Percentiles rank a stretch among this genome's conserved stretches.
Conservation (phyloP, 2,113 vertebrate genomes). For the Litocranius walleri region DNA sequence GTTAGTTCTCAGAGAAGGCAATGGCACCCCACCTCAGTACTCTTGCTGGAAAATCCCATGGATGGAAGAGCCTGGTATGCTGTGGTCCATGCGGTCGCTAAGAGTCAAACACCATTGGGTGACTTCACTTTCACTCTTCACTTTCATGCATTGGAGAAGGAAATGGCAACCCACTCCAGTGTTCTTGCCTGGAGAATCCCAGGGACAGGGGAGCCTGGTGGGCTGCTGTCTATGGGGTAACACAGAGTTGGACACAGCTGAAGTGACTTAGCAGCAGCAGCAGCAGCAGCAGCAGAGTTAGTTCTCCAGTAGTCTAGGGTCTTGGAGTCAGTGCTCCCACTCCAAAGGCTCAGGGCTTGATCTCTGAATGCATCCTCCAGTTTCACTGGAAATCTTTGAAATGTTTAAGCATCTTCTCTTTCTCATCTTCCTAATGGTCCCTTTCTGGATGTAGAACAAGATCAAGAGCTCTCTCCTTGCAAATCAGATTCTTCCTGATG, state of each 20-base stretch:
- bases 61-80: too few relatives aligned
- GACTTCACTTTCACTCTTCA: too few relatives aligned
- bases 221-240: too few relatives aligned
- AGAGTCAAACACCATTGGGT: fast-evolving
- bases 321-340: not conserved
- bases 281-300: not conserved
- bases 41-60: too few relatives aligned
- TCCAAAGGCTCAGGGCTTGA: not conserved
- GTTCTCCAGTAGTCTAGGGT: not conserved
- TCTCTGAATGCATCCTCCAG: not conserved
- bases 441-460: not conserved
- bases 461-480: not conserved
- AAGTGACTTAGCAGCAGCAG: too few relatives aligned
- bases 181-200: too few relatives aligned
- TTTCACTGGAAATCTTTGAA: not conserved
- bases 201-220: fast-evolving
- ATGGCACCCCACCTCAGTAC: too few relatives aligned
- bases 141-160: too few relatives aligned
- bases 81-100: too few relatives aligned
- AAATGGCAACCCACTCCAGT: too few relatives aligned
- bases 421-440: not conserved
- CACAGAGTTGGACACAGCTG: too few relatives aligned
- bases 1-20: not conserved
- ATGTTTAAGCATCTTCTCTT: not conserved
- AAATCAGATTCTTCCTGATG: not conserved